phyloP scores from a whole-genome alignment of 2,113 vertebrate genomes.

The Menura novaehollandiae region DNA sequence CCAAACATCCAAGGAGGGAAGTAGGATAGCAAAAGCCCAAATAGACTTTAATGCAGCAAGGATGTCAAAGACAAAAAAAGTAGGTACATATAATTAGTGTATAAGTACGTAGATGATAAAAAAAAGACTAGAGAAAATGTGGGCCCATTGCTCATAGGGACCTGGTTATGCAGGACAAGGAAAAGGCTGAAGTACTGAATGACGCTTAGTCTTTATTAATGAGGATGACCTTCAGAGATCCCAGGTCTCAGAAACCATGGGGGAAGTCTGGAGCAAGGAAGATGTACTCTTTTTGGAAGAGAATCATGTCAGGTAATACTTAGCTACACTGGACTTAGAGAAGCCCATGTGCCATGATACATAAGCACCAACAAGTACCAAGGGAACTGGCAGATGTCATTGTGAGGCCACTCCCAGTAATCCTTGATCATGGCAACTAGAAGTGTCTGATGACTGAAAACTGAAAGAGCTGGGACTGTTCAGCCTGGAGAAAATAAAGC shows the following conservation, averaged over 20 bases:
- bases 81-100: not conserved
- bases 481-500: not conserved
- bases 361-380: not conserved
- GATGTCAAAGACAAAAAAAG: not conserved
- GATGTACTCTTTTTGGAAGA: not conserved
- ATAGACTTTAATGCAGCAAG: not conserved
- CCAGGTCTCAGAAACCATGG: not conserved
- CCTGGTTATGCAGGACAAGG: not conserved
- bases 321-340: not conserved
- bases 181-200: not conserved
- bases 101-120: not conserved
- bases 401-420: not conserved
- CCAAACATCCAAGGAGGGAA: not conserved
- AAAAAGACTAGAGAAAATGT: not conserved
- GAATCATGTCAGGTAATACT: not conserved
- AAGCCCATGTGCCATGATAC: not conserved
- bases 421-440: not conserved
- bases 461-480: not conserved
- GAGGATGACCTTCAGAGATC: not conserved
- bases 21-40: not conserved
- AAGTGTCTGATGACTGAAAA: not conserved
- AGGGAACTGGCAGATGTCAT: not conserved
- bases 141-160: rapidly evolving
- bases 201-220: not conserved
- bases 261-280: not conserved